phyloP scores from a whole-genome alignment of 2,888 invertebrate genomes.

The Rhyacophila evoluta region DNA sequence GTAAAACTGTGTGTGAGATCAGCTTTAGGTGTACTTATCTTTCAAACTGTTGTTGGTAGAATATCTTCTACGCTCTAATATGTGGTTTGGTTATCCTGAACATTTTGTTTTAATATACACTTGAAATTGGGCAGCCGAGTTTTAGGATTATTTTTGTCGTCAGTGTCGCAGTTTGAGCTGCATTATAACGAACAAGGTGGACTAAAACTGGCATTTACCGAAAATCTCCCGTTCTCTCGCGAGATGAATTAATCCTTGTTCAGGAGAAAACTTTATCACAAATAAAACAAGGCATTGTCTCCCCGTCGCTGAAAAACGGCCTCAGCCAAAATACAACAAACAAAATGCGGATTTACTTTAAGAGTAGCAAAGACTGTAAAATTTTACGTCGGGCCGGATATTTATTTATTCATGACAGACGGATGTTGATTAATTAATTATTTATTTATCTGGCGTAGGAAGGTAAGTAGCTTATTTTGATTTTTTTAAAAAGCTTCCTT shows the following conservation, averaged over 20 bases:
- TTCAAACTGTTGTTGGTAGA: no score
- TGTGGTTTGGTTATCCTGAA: no score
- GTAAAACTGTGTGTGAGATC: no score
- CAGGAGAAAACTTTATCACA: slow-evolving; percentile 7
- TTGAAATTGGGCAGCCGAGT: no score
- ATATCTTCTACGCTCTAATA: no score
- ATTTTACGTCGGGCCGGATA: neutral
- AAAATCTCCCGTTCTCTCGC: slow-evolving; percentile 8
- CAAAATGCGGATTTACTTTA: slow-evolving; percentile 1
- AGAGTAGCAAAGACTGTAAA: neutral
- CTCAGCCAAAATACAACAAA: neutral
- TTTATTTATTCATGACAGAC: slow-evolving; percentile 13
- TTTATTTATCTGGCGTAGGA: neutral
- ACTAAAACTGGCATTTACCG: slow-evolving; percentile 20
- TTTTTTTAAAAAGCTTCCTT: neutral
- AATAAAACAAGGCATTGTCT: slow-evolving; percentile 19
- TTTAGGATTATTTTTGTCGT: no score
- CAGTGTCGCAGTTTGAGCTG: no score
- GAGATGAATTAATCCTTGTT: slow-evolving; percentile 6
- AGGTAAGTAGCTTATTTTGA: neutral
- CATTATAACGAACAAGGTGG: no score
- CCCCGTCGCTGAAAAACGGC: slow-evolving; percentile 9
- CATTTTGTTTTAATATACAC: no score
- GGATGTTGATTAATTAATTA: slow-evolving; percentile 18
- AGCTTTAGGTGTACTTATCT: no score